Percentiles rank a stretch among this genome's conserved stretches.
Evolutionary conservation across 2,113 vertebrate genomes (phyloP).

Genomic region (Onychostruthus taczanowskii): DNA sequence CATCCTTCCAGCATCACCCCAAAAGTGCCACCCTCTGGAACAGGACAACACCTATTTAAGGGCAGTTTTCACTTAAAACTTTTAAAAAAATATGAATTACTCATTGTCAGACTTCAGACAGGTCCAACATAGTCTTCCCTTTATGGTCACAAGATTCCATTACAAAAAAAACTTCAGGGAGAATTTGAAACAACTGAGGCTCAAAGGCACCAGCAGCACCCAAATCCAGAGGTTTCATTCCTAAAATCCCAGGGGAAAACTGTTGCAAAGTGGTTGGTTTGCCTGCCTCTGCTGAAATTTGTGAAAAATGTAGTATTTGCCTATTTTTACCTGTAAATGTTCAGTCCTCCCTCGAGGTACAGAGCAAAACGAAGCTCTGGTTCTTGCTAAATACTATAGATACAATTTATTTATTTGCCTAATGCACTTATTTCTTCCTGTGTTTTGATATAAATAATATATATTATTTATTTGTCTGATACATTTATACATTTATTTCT

Average conservation of each 20-base stretch:
- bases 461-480: background rate
- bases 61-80: background rate
- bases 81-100: background rate
- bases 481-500: background rate
- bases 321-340: background rate
- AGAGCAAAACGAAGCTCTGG: background rate
- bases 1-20: background rate
- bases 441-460: background rate
- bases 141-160: rapidly evolving
- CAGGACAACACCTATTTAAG: background rate
- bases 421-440: background rate
- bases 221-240: background rate
- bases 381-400: background rate
- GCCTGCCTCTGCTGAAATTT: background rate
- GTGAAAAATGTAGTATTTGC: background rate
- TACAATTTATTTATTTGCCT: background rate
- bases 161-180: background rate
- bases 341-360: background rate
- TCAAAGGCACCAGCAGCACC: background rate
- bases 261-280: background rate
- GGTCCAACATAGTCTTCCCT: rapidly evolving
- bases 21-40: rapidly evolving
- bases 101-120: background rate
- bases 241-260: background rate
- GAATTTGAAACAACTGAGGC: rapidly evolving